Percentiles rank a stretch among this genome's conserved stretches.
phyloP scores from a whole-genome alignment of 2,888 invertebrate species.

The Dexiosoma caninum region DNA sequence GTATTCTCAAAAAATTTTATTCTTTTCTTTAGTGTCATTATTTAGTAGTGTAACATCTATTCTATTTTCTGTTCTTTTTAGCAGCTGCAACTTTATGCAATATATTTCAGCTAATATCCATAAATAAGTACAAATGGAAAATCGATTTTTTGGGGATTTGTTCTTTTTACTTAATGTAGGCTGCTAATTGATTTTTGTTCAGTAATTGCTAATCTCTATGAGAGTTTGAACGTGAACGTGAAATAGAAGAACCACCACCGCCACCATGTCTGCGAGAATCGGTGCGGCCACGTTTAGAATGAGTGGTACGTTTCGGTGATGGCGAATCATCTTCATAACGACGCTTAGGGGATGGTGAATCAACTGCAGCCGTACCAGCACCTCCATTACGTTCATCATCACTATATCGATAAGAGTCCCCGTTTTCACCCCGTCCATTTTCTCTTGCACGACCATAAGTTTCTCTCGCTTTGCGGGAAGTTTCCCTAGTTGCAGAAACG shows the following conservation, averaged over 20 bases:
- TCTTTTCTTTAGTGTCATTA: slow-evolving; percentile 16
- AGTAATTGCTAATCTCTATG: slow-evolving; percentile 71
- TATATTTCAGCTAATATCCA: slow-evolving; percentile 18
- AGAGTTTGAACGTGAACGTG: slow-evolving; percentile 72
- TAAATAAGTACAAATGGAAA: slow-evolving; percentile 44
- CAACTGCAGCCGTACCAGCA: slow-evolving; percentile 68
- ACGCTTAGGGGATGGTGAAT: slow-evolving; percentile 71
- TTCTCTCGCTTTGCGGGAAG: slow-evolving; percentile 65
- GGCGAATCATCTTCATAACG: slow-evolving; percentile 73
- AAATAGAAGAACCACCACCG: slow-evolving; percentile 71
- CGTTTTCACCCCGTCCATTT: slow-evolving; percentile 74
- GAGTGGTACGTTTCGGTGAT: slow-evolving; percentile 69
- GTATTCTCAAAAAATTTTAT: slow-evolving; percentile 36
- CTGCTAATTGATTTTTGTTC: slow-evolving; percentile 62
- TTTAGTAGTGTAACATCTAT: slow-evolving; percentile 57
- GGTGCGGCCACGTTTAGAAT: slow-evolving; percentile 65
- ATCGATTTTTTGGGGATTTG: slow-evolving; percentile 22
- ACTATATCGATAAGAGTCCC: slow-evolving; percentile 71
- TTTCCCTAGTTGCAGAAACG: slow-evolving; percentile 65
- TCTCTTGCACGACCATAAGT: slow-evolving; percentile 65
- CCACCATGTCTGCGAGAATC: slow-evolving; percentile 65
- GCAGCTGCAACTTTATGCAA: slow-evolving; percentile 47
- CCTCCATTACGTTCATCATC: slow-evolving; percentile 72
- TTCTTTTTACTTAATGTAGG: slow-evolving; percentile 60
- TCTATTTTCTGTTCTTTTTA: slow-evolving; percentile 52